Evolutionary conservation across 2,888 invertebrate species (phyloP).

Genomic region (Himalopsyche anomala): DNA sequence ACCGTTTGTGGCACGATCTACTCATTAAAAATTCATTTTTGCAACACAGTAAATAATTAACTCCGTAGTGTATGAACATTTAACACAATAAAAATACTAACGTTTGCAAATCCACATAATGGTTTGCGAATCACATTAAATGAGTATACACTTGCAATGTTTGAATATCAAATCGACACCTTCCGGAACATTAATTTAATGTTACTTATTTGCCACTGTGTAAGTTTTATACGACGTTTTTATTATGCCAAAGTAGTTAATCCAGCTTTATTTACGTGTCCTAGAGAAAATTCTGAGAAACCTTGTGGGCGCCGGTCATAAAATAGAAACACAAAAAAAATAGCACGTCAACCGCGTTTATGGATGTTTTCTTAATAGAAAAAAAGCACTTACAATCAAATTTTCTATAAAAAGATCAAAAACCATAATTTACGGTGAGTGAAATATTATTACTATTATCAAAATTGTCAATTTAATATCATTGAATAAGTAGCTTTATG

Average conservation of each 20-base stretch:
- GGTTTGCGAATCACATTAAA: neutral
- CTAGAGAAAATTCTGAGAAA: conserved; percentile 1
- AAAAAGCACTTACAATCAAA: no score
- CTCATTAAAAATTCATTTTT: neutral
- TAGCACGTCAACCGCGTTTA: neutral
- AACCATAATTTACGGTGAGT: no score
- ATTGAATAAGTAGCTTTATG: no score
- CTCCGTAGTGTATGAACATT: neutral
- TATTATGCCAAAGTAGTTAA: conserved; percentile 18
- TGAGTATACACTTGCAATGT: neutral
- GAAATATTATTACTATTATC: no score
- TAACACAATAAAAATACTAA: neutral
- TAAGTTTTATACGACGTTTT: neutral
- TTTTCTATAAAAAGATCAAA: no score
- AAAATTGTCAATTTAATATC: no score
- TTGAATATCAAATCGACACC: neutral
- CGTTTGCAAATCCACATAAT: neutral
- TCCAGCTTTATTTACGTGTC: conserved; percentile 8
- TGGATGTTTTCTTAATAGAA: neutral
- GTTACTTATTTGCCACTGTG: neutral
- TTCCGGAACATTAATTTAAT: neutral
- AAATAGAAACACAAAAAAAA: neutral
- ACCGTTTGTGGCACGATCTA: neutral
- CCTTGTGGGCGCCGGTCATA: conserved; percentile 2
- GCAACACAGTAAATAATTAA: neutral